Percentiles rank a stretch among this genome's conserved stretches.
Evolutionary conservation across 2,888 invertebrate genomes (phyloP).

Genomic region (Isotomurus palustris): DNA sequence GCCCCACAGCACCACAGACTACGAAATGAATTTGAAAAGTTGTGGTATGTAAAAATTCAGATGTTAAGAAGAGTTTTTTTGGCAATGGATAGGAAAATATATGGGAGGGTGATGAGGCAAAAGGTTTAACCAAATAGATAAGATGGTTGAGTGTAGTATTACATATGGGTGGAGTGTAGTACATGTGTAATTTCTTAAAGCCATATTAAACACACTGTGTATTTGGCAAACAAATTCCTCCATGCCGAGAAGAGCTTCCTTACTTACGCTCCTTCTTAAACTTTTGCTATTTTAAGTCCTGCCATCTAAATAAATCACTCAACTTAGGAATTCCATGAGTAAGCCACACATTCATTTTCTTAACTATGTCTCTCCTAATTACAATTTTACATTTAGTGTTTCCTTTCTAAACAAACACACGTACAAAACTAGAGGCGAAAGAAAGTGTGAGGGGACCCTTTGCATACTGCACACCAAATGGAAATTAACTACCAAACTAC

Average conservation of each 20-base stretch:
- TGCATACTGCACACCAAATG: too few species aligned
- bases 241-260: neutral
- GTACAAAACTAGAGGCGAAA: too few species aligned
- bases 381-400: constrained; percentile 41
- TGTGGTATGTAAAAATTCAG: constrained; percentile 4
- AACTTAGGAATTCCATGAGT: constrained; percentile 42
- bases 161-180: constrained; percentile 39
- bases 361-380: constrained; percentile 38
- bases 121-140: constrained; percentile 5
- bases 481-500: too few species aligned
- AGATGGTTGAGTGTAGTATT: constrained; percentile 21
- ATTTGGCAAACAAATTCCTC: constrained; percentile 40
- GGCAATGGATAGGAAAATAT: neutral
- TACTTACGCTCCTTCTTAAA: constrained; percentile 13
- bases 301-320: constrained; percentile 43
- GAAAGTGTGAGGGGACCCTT: too few species aligned
- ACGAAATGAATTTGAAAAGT: constrained; percentile 3
- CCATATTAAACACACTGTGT: constrained; percentile 35
- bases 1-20: too few species aligned
- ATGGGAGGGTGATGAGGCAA: constrained; percentile 8
- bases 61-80: constrained; percentile 4
- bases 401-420: constrained; percentile 29
- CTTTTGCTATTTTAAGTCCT: constrained; percentile 45
- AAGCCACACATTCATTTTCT: constrained; percentile 43
- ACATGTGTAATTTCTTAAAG: constrained; percentile 40